Evolutionary conservation across 2,888 invertebrate species (phyloP), one percentile per base, ranked within the genome.

Genomic region (Anthophora plumipes): DNA sequence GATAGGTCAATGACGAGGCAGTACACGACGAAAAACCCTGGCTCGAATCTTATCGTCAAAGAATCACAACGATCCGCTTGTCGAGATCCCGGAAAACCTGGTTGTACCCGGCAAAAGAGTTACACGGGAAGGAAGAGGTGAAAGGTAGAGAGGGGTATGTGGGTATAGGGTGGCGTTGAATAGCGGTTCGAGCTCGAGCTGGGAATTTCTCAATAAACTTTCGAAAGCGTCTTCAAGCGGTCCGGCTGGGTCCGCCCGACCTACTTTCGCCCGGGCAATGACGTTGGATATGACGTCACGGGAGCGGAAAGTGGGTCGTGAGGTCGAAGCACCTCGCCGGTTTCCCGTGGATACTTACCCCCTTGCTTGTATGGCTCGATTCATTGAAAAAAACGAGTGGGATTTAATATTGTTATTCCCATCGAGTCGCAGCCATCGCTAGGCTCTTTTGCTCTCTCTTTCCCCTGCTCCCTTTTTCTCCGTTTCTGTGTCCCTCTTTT

Each of bases 201-300:
- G 80, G 88, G 87, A 91, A 91, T 91, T 91, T 90, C 90, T 91
- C 90, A 90, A 91, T 91, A 91, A 92, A 92, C 87, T 90, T 88
- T 93, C 92, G 93, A 94, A 94, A 93, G 93, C 94, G 94, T 94
- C 94, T 95, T 94, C 95, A 95, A 95, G 95, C 94, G 94, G 94
- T 86, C 83, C 89, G 89, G 94, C 95, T 95, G 95, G 95, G 94
- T 95, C 95, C 95, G 94, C 94, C 94, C 95, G 95, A 95, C 95
- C 95, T 94, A 96, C 94, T 95, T 96, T 95, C 94, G 94, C 94
- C 94, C 94, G 93, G 93, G 92, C 93, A 92, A 92, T 93, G 93
- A 93, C 92, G 93, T 93, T 91, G 91, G 82, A 81, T 72, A 88
- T 93, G 93, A 93, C 93, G 93, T 93, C 93, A 93, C 90, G 77